Evolutionary conservation across 1,140 invertebrate species (phyloP).

Genomic region (Pseudomyrmex concolor): DNA sequence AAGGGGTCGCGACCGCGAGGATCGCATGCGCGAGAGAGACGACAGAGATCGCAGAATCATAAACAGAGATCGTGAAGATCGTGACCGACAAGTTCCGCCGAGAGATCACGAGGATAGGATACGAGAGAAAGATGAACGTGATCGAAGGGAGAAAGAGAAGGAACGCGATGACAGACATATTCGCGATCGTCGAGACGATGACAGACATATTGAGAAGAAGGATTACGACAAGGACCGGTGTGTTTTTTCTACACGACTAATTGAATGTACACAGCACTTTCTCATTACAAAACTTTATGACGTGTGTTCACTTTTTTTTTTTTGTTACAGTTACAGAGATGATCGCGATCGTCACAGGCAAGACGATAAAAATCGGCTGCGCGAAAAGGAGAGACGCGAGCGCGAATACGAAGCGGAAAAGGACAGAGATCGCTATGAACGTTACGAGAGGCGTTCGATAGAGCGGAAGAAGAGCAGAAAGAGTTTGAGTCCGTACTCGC

Average conservation of each 20-base stretch:
- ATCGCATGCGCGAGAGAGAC: slow-evolving; percentile 79
- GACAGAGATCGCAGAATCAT: slow-evolving; percentile 76
- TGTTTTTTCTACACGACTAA: slow-evolving; percentile 5
- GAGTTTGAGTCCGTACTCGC: slow-evolving; percentile 77
- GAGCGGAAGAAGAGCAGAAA: slow-evolving; percentile 79
- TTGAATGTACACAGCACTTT: too few relatives aligned
- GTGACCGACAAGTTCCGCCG: slow-evolving; percentile 55
- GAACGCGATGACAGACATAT: slow-evolving; percentile 80
- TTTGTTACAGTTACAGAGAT: slow-evolving; percentile 78
- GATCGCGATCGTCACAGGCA: slow-evolving; percentile 79
- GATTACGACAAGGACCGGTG: slow-evolving; percentile 83
- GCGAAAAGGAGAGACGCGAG: slow-evolving; percentile 76
- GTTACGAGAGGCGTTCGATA: slow-evolving; percentile 78
- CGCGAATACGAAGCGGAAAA: slow-evolving; percentile 71
- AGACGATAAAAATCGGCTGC: slow-evolving; percentile 78
- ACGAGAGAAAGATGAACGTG: slow-evolving; percentile 81
- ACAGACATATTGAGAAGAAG: slow-evolving; percentile 76
- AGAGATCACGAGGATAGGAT: slow-evolving; percentile 78
- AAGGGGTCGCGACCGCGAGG: slow-evolving; percentile 76
- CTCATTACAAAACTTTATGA: not conserved
- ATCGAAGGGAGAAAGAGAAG: slow-evolving; percentile 80
- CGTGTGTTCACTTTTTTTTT: not conserved
- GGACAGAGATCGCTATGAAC: slow-evolving; percentile 80
- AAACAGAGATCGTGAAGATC: slow-evolving; percentile 74
- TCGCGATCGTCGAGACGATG: slow-evolving; percentile 79